Evolutionary conservation across 1,140 invertebrate species (phyloP), one percentile per base, ranked within the genome.

Genomic region (Pemphigus obesinymphae): DNA sequence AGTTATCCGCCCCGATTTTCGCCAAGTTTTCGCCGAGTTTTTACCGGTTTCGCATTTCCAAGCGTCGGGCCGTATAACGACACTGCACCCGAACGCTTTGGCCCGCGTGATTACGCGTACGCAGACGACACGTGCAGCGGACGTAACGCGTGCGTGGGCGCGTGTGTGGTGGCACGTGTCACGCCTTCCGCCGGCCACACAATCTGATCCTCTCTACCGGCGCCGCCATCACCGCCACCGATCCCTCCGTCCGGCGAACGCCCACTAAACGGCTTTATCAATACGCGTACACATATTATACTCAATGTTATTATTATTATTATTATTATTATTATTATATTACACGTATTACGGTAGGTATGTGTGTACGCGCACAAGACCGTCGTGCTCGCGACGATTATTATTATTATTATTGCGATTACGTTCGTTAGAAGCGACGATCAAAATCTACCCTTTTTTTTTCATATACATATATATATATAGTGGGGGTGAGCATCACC

Each of bases 201-300:
- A 80, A 83, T 83, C 82, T 83, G 73, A 78, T 83, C 82, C 73
- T 50, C 70, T 43, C 82, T 10, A 23, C n/a, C 55, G 29, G 31
- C 31, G 26, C 29, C 61, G 61, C 29, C n/a, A n/a, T 45, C 17
- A 4, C 68, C 26, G 40, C 78, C 34, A n/a, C 31, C 17, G 23
- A n/a, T n/a, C 43, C n/a, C 17, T 40, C 37, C 78, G 13, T 50
- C 26, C 78, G 29, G 26, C 45, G 76, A 40, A 80, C 76, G 55
- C 76, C 76, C 76, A 80, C 76, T 80, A 80, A 80, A 80, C 76
- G 76, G 76, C 76, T 80, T 80, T 80, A 63, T 80, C 55, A 45
- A 80, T 55, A 63, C 76, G 37, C 37, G 15, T 15, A 10, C 2
- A 1, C 40, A 78, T 78, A 55, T 61, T 37, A 61, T 58, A 43